Evolutionary conservation across 2,888 invertebrate species (phyloP).

Genomic region (Elgonia sp.): DNA sequence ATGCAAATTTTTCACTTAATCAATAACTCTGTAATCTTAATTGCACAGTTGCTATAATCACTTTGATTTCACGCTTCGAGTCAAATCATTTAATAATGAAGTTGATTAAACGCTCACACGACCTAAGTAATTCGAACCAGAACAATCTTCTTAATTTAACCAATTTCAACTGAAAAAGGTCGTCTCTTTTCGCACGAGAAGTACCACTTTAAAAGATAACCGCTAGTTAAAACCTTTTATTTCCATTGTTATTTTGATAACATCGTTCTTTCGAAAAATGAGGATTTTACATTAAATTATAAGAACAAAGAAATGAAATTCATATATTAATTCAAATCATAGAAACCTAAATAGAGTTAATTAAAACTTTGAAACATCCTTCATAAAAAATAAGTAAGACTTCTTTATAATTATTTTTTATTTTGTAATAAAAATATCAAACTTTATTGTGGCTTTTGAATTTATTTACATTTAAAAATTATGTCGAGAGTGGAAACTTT

Average conservation of each 20-base stretch:
- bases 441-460: too few species aligned
- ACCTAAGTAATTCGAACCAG: constrained; percentile 46
- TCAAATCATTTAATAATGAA: constrained; percentile 38
- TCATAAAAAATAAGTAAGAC: too few species aligned
- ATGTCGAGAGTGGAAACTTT: not conserved
- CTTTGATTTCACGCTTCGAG: constrained; percentile 4
- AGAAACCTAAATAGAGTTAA: too few species aligned
- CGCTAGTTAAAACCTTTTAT: constrained; percentile 30
- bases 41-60: constrained; percentile 7
- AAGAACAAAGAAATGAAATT: too few species aligned
- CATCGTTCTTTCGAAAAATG: not conserved
- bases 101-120: constrained; percentile 31
- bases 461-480: too few species aligned
- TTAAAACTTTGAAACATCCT: too few species aligned
- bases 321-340: too few species aligned
- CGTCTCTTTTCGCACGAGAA: constrained; percentile 41
- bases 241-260: constrained; percentile 18
- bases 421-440: too few species aligned
- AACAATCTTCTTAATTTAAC: constrained; percentile 57
- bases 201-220: constrained; percentile 50
- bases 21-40: not conserved
- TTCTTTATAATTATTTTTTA: too few species aligned
- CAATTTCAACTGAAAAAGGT: constrained; percentile 53
- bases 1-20: too few species aligned
- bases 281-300: not conserved